Evolutionary conservation across 2,888 invertebrate species (phyloP).

Genomic region (Agrochola lota): DNA sequence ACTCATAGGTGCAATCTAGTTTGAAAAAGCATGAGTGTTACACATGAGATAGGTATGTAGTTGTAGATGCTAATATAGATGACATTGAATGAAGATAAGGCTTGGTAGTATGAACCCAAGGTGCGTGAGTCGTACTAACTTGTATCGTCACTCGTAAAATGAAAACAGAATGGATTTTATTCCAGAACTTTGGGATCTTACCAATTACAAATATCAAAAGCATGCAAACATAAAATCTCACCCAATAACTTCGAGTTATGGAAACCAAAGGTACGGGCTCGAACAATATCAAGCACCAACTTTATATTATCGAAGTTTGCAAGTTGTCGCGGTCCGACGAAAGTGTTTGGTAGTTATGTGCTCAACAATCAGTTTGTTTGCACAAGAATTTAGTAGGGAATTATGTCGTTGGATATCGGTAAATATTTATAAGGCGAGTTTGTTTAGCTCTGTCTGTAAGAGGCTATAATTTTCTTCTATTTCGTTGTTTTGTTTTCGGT

Average conservation of each 20-base stretch:
- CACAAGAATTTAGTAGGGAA: conserved; percentile 45
- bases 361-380: conserved; percentile 56
- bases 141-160: background rate
- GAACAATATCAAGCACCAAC: conserved; percentile 72
- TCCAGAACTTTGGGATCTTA: no score
- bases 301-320: conserved; percentile 80
- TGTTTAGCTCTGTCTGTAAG: background rate
- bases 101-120: background rate
- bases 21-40: background rate
- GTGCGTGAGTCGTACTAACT: background rate
- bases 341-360: conserved; percentile 70
- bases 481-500: background rate
- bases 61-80: background rate
- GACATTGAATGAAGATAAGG: background rate
- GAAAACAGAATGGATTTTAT: background rate
- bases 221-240: conserved; percentile 27
- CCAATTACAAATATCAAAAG: no score
- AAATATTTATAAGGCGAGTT: conserved; percentile 49
- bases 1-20: background rate
- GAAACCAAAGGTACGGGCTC: conserved; percentile 57
- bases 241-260: conserved; percentile 33
- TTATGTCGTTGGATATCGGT: conserved; percentile 41
- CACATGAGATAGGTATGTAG: background rate
- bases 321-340: conserved; percentile 74
- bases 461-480: background rate